phyloP scores from a whole-genome alignment of 1,140 invertebrate species.

The Manduca sexta region DNA sequence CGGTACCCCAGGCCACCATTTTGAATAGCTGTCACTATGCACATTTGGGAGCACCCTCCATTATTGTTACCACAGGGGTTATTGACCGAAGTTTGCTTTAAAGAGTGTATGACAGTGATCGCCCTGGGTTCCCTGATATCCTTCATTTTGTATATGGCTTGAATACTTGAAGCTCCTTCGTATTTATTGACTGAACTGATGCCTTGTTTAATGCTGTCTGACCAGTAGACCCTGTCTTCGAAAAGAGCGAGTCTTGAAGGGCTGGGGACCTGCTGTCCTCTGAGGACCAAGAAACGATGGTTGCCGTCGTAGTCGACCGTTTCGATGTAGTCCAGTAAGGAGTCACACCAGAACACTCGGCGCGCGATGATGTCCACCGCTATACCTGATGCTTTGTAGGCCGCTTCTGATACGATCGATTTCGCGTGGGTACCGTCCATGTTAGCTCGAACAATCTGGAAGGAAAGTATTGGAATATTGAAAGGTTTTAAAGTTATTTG shows the following conservation, averaged over 20 bases:
- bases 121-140: slow-evolving; percentile 88
- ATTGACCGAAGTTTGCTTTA: slow-evolving; percentile 82
- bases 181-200: slow-evolving; percentile 95
- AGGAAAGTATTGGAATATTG: slow-evolving; percentile 2
- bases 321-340: slow-evolving; percentile 96
- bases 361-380: slow-evolving; percentile 90
- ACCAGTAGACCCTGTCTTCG: slow-evolving; percentile 95
- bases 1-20: slow-evolving; percentile 88
- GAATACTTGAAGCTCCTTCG: slow-evolving; percentile 82
- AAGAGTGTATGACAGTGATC: slow-evolving; percentile 85
- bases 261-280: slow-evolving; percentile 90
- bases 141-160: slow-evolving; percentile 85
- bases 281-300: slow-evolving; percentile 83
- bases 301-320: slow-evolving; percentile 96
- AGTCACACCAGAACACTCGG: slow-evolving; percentile 97
- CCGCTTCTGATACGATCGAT: slow-evolving; percentile 91
- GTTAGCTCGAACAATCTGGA: slow-evolving; percentile 84
- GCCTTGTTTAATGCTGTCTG: slow-evolving; percentile 95
- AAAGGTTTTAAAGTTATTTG: too few relatives aligned
- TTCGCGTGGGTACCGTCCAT: slow-evolving; percentile 92
- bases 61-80: slow-evolving; percentile 95
- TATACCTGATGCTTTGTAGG: slow-evolving; percentile 91
- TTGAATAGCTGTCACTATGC: slow-evolving; percentile 88
- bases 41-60: slow-evolving; percentile 96
- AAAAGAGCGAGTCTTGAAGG: slow-evolving; percentile 90